These are phyloP conservation scores for Propithecus deckenii DNA, from an alignment of 2,797 vertebrate genomes.

Conservation along the genomic window DNA sequence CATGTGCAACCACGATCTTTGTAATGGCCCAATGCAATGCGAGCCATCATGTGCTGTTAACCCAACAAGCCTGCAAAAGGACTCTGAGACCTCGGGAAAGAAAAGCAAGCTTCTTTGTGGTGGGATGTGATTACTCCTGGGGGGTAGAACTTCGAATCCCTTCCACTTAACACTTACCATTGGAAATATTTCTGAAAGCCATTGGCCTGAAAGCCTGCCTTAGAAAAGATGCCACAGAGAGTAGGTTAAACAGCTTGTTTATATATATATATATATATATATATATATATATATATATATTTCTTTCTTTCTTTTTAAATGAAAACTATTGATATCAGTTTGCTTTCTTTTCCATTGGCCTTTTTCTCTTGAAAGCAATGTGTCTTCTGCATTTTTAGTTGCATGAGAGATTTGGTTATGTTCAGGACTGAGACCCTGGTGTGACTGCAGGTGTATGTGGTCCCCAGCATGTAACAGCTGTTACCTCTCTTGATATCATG, in stretches of 20 bases:
- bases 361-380: neutral
- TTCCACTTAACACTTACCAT: neutral
- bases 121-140: neutral
- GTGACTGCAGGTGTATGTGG: neutral
- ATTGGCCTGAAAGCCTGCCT: neutral
- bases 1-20: neutral
- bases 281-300: too few species aligned
- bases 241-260: neutral
- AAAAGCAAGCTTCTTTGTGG: slow-evolving; percentile 20
- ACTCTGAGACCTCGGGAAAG: neutral
- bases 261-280: too few species aligned
- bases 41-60: neutral
- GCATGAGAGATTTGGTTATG: slow-evolving; percentile 9
- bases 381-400: slow-evolving; percentile 1
- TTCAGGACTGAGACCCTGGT: neutral
- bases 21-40: neutral
- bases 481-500: neutral
- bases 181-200: slow-evolving; percentile 26
- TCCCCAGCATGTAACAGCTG: neutral
- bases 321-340: neutral
- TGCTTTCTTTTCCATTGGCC: slow-evolving; percentile 23
- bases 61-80: neutral
- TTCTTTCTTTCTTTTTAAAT: neutral
- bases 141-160: neutral
- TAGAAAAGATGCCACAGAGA: neutral